A percentile compares a stretch with the other conserved stretches of the same genome.
phyloP scores from a whole-genome alignment of 2,888 invertebrate species.

The Heliconius hortense region DNA sequence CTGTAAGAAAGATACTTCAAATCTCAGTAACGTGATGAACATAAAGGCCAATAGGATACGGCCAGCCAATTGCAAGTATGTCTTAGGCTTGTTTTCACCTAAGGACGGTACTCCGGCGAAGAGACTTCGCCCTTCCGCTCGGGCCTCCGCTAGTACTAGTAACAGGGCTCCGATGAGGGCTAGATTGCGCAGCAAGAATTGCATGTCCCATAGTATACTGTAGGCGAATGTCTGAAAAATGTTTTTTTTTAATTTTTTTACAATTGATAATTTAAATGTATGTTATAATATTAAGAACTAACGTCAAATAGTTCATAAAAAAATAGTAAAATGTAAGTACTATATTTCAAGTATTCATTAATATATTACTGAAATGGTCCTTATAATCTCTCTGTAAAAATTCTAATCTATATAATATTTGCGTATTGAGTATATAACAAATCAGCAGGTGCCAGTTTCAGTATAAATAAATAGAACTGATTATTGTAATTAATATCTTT shows the following conservation, averaged over 20 bases:
- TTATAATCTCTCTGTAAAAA: too few relatives aligned
- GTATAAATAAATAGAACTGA: too few relatives aligned
- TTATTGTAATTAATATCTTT: too few relatives aligned
- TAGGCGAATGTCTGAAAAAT: slow-evolving; percentile 91
- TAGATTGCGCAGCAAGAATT: slow-evolving; percentile 97
- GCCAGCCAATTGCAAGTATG: slow-evolving; percentile 97
- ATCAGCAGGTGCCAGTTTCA: too few relatives aligned
- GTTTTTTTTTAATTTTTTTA: neutral
- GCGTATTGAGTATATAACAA: too few relatives aligned
- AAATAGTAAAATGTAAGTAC: too few relatives aligned
- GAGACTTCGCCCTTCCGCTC: slow-evolving; percentile 95
- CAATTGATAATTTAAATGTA: too few relatives aligned
- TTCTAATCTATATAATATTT: too few relatives aligned
- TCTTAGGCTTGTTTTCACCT: slow-evolving; percentile 98
- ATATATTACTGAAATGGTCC: too few relatives aligned
- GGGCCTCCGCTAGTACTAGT: slow-evolving; percentile 97
- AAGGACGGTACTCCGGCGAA: slow-evolving; percentile 97
- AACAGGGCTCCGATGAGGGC: slow-evolving; percentile 98
- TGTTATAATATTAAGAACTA: too few relatives aligned
- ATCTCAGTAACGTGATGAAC: slow-evolving; percentile 97
- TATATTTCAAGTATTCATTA: too few relatives aligned
- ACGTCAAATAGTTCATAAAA: too few relatives aligned
- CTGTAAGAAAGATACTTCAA: slow-evolving; percentile 95
- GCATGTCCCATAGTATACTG: slow-evolving; percentile 98
- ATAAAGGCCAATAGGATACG: slow-evolving; percentile 98